These are phyloP conservation scores for Hippolais icterina DNA, from an alignment of 2,113 vertebrate genomes.

Conservation along the genomic window DNA sequence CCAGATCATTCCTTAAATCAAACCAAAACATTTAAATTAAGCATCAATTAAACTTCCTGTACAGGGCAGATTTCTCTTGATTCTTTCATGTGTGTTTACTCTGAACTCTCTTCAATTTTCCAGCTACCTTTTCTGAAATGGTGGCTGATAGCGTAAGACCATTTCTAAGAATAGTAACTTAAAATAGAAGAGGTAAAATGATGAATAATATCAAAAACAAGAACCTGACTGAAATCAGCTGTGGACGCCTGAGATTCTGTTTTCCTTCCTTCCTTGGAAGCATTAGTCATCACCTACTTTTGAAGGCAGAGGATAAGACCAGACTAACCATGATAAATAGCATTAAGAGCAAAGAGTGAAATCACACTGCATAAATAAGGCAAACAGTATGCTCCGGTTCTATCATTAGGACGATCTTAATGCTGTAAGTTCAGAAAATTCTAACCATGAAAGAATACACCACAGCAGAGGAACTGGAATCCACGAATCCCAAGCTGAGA, in stretches of 20 bases:
- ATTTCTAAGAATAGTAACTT: constrained; percentile 13
- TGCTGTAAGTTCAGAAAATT: background rate
- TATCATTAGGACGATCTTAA: background rate
- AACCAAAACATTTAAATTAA: constrained; percentile 26
- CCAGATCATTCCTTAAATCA: background rate
- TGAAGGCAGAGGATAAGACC: constrained; percentile 14
- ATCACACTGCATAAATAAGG: constrained; percentile 23
- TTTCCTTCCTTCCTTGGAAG: constrained; percentile 36
- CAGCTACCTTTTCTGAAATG: background rate
- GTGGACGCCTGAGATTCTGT: background rate
- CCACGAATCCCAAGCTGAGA: constrained; percentile 10
- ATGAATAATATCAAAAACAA: constrained; percentile 29
- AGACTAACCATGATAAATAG: constrained; percentile 37
- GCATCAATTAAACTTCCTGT: background rate
- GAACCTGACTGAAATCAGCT: constrained; percentile 25
- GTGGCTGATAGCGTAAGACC: background rate
- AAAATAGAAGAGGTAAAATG: background rate
- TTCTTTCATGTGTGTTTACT: background rate
- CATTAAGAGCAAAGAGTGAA: constrained; percentile 18
- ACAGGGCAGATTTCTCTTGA: background rate
- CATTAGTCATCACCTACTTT: constrained; percentile 50
- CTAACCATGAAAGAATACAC: constrained; percentile 30
- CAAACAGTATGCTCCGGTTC: background rate
- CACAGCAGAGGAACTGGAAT: constrained; percentile 30
- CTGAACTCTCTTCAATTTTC: background rate